Conservation (phyloP, 2,888 invertebrate genomes). For the Sympetrum striolatum region DNA sequence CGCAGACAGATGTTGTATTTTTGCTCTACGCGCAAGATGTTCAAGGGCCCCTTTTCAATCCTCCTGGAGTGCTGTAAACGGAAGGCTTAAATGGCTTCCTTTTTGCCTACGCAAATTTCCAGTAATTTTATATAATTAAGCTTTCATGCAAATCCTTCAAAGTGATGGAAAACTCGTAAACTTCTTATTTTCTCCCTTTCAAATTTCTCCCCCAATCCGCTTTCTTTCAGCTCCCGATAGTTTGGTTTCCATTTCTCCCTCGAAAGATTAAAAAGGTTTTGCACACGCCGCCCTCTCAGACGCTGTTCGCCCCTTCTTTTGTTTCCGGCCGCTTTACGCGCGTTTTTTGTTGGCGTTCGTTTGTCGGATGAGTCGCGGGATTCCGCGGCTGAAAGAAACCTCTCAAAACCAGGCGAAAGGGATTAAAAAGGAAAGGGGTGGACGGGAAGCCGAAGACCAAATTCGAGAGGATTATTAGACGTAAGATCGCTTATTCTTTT, state of each 20-base stretch:
- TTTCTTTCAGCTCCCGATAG: not conserved
- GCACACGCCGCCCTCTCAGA: not conserved
- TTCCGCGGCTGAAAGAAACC: not conserved
- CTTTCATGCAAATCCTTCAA: too few relatives aligned
- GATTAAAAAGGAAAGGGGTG: not conserved
- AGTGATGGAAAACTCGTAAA: too few relatives aligned
- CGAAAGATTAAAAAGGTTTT: not conserved
- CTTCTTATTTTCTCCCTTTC: not conserved
- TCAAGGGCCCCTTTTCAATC: too few relatives aligned
- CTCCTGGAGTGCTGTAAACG: too few relatives aligned
- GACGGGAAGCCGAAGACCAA: not conserved
- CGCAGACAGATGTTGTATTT: too few relatives aligned
- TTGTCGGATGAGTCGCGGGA: not conserved
- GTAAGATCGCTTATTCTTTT: too few relatives aligned
- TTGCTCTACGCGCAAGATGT: too few relatives aligned
- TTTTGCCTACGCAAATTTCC: too few relatives aligned
- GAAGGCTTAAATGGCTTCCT: too few relatives aligned
- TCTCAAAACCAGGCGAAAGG: not conserved
- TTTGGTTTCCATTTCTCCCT: not conserved
- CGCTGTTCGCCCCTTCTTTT: not conserved
- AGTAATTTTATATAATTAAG: too few relatives aligned
- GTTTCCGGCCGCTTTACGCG: not conserved
- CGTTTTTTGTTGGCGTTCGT: not conserved
- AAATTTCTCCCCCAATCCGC: not conserved
- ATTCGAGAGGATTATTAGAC: too few relatives aligned